A percentile compares a stretch with the other conserved stretches of the same genome.
Evolutionary conservation across 2,113 vertebrate species (phyloP).

Genomic region (Ictalurus furcatus): DNA sequence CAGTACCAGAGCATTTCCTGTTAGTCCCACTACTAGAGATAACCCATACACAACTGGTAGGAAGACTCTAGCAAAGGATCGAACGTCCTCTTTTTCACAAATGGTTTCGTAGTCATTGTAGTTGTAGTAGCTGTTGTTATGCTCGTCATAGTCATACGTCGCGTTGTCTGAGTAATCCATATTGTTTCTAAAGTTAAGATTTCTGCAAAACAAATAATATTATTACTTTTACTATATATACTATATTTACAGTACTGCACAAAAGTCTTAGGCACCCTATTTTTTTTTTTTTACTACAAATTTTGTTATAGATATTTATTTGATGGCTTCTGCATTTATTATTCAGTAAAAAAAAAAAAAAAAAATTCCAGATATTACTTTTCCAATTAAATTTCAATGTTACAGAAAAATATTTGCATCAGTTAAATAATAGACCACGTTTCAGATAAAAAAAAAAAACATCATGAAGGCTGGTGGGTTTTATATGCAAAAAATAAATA

Average conservation of each 20-base stretch:
- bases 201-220: conserved; percentile 25
- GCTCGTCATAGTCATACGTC: conserved; percentile 71
- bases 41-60: conserved; percentile 80
- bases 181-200: background rate
- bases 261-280: background rate
- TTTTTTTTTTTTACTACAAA: no score
- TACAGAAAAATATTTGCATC: no score
- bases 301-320: background rate
- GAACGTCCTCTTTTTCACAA: conserved; percentile 83
- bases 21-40: conserved; percentile 79
- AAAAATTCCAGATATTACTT: background rate
- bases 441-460: no score
- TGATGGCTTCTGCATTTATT: background rate
- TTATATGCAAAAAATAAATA: no score
- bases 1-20: conserved; percentile 83
- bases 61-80: conserved; percentile 81
- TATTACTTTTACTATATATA: background rate
- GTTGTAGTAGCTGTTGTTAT: conserved; percentile 72
- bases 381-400: background rate
- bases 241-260: background rate
- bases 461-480: no score
- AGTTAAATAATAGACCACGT: no score
- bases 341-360: background rate
- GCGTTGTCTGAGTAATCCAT: conserved; percentile 68
- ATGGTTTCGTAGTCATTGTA: conserved; percentile 79